A percentile compares a stretch with the other conserved stretches of the same genome.
phyloP scores from a whole-genome alignment of 1,140 invertebrate genomes.

The Lordiphosa mommai region DNA sequence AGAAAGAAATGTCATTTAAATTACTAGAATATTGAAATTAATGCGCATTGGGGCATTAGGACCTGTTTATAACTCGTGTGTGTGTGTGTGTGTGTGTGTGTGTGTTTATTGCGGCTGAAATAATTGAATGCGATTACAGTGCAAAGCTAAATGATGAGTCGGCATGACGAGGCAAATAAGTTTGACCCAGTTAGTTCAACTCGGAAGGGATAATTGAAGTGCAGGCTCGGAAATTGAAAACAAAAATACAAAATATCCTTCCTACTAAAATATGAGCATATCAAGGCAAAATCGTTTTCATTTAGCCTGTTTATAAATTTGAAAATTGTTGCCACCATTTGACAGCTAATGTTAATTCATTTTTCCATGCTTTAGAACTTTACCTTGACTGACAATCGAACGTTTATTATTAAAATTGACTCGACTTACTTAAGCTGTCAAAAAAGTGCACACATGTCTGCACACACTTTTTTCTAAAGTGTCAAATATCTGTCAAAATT shows the following conservation, averaged over 20 bases:
- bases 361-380: no score
- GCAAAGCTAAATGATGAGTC: slow-evolving; percentile 32
- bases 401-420: no score
- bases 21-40: slow-evolving; percentile 57
- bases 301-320: no score
- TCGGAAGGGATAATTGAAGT: slow-evolving; percentile 60
- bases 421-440: no score
- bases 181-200: slow-evolving; percentile 58
- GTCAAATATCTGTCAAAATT: no score
- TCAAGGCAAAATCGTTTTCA: no score
- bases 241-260: not conserved
- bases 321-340: no score
- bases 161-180: slow-evolving; percentile 30
- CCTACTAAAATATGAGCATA: no score
- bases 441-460: no score
- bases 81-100: slow-evolving; percentile 13
- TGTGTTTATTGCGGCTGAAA: slow-evolving; percentile 25
- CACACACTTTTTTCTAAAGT: no score
- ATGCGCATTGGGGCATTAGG: slow-evolving; percentile 21
- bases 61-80: slow-evolving; percentile 5
- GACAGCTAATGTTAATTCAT: no score
- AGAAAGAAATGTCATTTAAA: slow-evolving; percentile 53
- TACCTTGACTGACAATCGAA: no score
- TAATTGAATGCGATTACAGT: slow-evolving; percentile 65
- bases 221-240: slow-evolving; percentile 62